Base-by-base conservation (phyloP, 2,113 vertebrate genomes). In the Anarhynchus alexandrinus region DNA sequence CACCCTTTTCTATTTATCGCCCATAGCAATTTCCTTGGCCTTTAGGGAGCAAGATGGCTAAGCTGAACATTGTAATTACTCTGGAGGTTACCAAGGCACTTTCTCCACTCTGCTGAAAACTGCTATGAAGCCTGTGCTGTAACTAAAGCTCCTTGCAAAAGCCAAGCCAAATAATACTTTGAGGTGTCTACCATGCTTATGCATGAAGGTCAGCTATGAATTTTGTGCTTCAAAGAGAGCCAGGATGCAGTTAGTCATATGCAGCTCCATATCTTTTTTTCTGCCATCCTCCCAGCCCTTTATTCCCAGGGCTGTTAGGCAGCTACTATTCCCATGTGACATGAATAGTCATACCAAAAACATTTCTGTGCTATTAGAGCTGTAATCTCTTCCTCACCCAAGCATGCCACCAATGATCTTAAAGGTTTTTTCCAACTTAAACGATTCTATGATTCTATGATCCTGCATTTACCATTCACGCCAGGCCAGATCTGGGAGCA, bases 1-100 rank as follows among this genome's bases (percentile, higher is more conserved):
- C 59, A 78, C 30, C 49, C 23, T 59, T 65, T 91, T 74, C 95
- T 96, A 94, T 95, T 95, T 97, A 89, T 93, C 2, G 14, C 25
- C 58, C 57, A 16, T 51, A 83, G 92, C 72, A 96, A 95, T 97
- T 96, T 96, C 40, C 57, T 59, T 1, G 5, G 59, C 42, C 62
- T 82, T 93, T 36, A 64, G 76, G 74, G 82, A 77, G 36, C 52
- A 61, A 88, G 61, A 62, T 27, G 77, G 65, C 34, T 6, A 52
- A 86, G 27, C 23, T 62, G 64, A 84, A 57, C 22, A 6, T 36
- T 94, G n/a, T 91, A 84, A 96, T 97, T 94, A 92, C 51, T 30
- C 77, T 40, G 38, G 40, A 84, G 10, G 12, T 42, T 80, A 64
- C 59, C n/a, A 11, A 45, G 40, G 40, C 30, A 6, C 57, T 82